phyloP scores from a whole-genome alignment of 1,140 invertebrate species.

The Atopsyche davidsoni region DNA sequence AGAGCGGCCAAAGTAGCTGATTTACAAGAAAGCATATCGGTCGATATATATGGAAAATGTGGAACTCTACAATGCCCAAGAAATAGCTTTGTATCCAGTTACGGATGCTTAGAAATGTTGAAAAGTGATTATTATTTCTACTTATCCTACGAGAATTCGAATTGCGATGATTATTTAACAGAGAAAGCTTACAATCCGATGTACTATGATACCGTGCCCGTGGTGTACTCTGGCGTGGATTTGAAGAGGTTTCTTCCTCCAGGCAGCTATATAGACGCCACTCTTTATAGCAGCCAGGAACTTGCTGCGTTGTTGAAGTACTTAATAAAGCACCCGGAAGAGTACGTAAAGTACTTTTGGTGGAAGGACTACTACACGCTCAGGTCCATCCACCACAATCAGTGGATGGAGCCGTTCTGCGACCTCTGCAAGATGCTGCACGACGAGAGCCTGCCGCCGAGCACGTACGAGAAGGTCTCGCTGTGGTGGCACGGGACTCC shows the following conservation, averaged over 20 bases:
- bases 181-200: conserved; percentile 51
- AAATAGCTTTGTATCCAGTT: conserved; percentile 32
- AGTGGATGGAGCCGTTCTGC: conserved; percentile 23
- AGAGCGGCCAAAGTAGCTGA: conserved; percentile 49
- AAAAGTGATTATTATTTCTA: conserved; percentile 56
- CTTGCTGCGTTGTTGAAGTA: conserved; percentile 48
- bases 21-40: conserved; percentile 49
- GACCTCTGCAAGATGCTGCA: conserved; percentile 6
- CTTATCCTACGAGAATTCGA: conserved; percentile 57
- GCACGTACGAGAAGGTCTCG: conserved; percentile 4
- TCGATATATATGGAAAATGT: conserved; percentile 65
- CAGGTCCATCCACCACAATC: too few species aligned
- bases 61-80: conserved; percentile 35
- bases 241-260: conserved; percentile 46
- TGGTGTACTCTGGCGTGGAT: conserved; percentile 53
- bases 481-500: conserved; percentile 13
- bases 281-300: conserved; percentile 45
- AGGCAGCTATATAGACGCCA: conserved; percentile 55
- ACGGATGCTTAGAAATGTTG: conserved; percentile 40
- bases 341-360: conserved; percentile 49
- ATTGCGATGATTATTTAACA: conserved; percentile 52
- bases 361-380: conserved; percentile 40
- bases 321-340: conserved; percentile 39
- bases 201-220: conserved; percentile 45
- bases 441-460: background rate